phyloP scores from a whole-genome alignment of 2,113 vertebrate species.

The Lathamus discolor region DNA sequence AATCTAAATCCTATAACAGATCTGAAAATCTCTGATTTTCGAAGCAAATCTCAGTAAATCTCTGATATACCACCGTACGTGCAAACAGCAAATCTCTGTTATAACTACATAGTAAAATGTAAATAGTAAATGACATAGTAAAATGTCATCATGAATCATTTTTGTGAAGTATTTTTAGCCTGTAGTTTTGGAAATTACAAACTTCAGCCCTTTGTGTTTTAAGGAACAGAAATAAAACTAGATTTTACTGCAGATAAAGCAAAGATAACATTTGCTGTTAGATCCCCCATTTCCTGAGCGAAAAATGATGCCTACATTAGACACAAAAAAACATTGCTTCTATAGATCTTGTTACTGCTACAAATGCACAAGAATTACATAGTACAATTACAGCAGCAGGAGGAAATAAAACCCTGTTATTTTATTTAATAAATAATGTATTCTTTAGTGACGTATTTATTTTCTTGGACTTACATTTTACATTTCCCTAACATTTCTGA shows the following conservation, averaged over 20 bases:
- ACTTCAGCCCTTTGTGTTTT: not conserved
- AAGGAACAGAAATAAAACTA: conserved; percentile 25
- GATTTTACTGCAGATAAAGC: conserved; percentile 18
- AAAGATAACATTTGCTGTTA: conserved; percentile 32
- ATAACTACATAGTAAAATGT: not conserved
- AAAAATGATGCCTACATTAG: conserved; percentile 5
- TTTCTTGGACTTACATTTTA: not conserved
- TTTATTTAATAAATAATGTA: not conserved
- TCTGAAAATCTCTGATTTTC: not conserved
- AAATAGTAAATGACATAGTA: conserved; percentile 11
- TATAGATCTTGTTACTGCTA: not conserved
- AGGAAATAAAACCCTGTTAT: not conserved
- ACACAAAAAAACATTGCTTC: conserved; percentile 1
- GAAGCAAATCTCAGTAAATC: conserved; percentile 3
- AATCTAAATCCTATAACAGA: not conserved
- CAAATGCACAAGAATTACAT: not conserved
- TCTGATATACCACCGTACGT: not conserved
- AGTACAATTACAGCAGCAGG: not conserved
- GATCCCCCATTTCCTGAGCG: not conserved
- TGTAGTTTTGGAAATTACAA: not conserved
- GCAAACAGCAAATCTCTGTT: conserved; percentile 1
- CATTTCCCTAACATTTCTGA: not conserved
- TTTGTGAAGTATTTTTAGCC: conserved; percentile 28
- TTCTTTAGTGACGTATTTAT: not conserved
- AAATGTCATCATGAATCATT: conserved; percentile 19